A percentile compares a stretch with the other conserved stretches of the same genome.
Evolutionary conservation across 2,113 vertebrate species (phyloP).

Genomic region (Onychostoma macrolepis): DNA sequence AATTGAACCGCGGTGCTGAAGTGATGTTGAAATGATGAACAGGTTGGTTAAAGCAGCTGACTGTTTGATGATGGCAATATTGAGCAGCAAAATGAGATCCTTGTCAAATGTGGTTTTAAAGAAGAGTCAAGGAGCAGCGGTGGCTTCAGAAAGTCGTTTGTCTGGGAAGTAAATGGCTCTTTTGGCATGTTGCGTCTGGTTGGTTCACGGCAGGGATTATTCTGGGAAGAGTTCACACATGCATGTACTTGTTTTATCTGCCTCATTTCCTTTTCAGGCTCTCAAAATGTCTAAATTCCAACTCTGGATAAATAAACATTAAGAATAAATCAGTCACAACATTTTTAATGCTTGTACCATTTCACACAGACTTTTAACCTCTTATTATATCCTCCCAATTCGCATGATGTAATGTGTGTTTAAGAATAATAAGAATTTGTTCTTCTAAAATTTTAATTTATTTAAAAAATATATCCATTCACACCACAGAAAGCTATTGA

Average conservation of each 20-base stretch:
- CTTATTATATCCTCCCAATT: background rate
- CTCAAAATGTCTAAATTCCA: conserved; percentile 26
- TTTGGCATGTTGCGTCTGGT: conserved; percentile 74
- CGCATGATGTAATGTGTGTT: background rate
- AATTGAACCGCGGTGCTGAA: conserved; percentile 71
- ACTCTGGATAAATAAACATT: conserved; percentile 20
- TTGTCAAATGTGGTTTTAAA: conserved; percentile 83
- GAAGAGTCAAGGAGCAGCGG: conserved; percentile 71
- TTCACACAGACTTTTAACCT: background rate
- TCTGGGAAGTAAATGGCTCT: conserved; percentile 79
- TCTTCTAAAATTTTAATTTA: no score
- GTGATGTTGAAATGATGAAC: conserved; percentile 80
- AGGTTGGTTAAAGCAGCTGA: conserved; percentile 75
- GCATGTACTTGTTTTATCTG: conserved; percentile 36
- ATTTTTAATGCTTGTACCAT: conserved; percentile 8
- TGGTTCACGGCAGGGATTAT: conserved; percentile 21
- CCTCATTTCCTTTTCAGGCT: conserved; percentile 38
- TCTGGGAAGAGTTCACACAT: conserved; percentile 34
- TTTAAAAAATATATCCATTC: no score
- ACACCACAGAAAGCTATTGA: no score
- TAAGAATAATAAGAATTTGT: no score
- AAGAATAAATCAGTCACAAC: conserved; percentile 4
- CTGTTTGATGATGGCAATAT: conserved; percentile 83
- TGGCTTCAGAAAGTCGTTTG: conserved; percentile 78
- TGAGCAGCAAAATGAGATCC: conserved; percentile 82